Evolutionary conservation across 2,797 vertebrate genomes (phyloP).

Genomic region (Enteromius trimaculatus): DNA sequence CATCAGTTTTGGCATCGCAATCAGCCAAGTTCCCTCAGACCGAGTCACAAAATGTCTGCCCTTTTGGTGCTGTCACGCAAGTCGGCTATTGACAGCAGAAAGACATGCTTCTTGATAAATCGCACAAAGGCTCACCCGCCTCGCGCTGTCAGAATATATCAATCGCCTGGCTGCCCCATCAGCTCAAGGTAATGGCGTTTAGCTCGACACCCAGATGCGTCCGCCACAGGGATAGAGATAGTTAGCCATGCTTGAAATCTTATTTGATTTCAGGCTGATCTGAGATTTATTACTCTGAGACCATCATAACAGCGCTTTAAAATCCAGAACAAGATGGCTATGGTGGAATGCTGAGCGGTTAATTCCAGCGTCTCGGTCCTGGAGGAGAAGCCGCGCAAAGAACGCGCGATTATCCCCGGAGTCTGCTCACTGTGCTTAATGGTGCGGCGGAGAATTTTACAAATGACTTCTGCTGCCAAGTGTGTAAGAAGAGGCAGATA

Average conservation of each 20-base stretch:
- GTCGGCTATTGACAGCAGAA: slow-evolving; percentile 70
- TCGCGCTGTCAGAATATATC: slow-evolving; percentile 77
- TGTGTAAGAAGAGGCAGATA: slow-evolving; percentile 29
- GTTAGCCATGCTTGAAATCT: slow-evolving; percentile 76
- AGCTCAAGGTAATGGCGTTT: slow-evolving; percentile 70
- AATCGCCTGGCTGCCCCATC: slow-evolving; percentile 73
- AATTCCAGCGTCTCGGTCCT: slow-evolving; percentile 37
- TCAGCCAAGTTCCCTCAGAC: slow-evolving; percentile 32
- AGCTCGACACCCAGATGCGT: slow-evolving; percentile 39
- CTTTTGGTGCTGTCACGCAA: slow-evolving; percentile 63
- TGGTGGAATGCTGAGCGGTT: slow-evolving; percentile 58
- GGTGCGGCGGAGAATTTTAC: slow-evolving; percentile 15
- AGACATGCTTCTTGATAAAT: slow-evolving; percentile 75
- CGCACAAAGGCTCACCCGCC: slow-evolving; percentile 64
- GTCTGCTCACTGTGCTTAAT: slow-evolving; percentile 45
- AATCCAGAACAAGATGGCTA: slow-evolving; percentile 67
- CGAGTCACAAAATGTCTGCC: slow-evolving; percentile 61
- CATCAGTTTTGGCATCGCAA: background rate
- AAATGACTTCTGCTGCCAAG: slow-evolving; percentile 15
- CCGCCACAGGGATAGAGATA: slow-evolving; percentile 61
- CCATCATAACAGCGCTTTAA: slow-evolving; percentile 56
- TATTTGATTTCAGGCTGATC: slow-evolving; percentile 71
- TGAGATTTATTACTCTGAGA: slow-evolving; percentile 70
- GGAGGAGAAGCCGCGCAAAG: slow-evolving; percentile 68
- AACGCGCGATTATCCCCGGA: slow-evolving; percentile 38